phyloP scores from a whole-genome alignment of 2,888 invertebrate genomes.

The Glyphotaelius pellucidus region DNA sequence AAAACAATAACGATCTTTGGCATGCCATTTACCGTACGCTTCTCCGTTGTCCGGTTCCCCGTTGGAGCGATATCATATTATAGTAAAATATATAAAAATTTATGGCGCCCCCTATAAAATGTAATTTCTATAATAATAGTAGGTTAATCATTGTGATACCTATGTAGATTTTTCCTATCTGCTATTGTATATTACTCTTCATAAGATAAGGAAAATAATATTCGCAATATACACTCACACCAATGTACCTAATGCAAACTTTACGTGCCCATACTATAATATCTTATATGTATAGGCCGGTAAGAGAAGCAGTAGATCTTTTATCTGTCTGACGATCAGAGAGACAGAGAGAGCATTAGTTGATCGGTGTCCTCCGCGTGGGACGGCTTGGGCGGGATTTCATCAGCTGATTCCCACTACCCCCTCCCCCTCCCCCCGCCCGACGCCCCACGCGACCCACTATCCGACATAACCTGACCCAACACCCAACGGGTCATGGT shows the following conservation, averaged over 20 bases:
- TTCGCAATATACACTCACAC: not conserved
- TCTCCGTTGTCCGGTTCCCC: too few species aligned
- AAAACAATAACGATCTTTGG: too few species aligned
- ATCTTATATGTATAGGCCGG: not conserved
- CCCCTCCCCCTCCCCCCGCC: conserved; percentile 18
- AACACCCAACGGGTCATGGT: conserved; percentile 3
- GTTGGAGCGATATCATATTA: too few species aligned
- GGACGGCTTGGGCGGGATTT: conserved; percentile 44
- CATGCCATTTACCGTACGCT: too few species aligned
- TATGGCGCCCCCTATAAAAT: too few species aligned
- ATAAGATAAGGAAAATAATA: not conserved
- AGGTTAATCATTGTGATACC: too few species aligned
- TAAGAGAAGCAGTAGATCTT: not conserved
- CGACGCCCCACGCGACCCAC: not conserved
- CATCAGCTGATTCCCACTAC: conserved; percentile 44
- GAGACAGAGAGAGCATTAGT: conserved; percentile 19
- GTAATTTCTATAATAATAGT: too few species aligned
- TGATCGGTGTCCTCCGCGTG: not conserved
- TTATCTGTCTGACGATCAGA: conserved; percentile 15
- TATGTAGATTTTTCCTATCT: too few species aligned
- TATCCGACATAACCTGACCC: conserved; percentile 36
- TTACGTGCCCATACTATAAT: not conserved
- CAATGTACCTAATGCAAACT: not conserved
- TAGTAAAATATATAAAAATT: too few species aligned
- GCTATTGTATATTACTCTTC: not conserved